Evolutionary conservation across 2,113 vertebrate species (phyloP).

Genomic region (Aphyosemion australe): DNA sequence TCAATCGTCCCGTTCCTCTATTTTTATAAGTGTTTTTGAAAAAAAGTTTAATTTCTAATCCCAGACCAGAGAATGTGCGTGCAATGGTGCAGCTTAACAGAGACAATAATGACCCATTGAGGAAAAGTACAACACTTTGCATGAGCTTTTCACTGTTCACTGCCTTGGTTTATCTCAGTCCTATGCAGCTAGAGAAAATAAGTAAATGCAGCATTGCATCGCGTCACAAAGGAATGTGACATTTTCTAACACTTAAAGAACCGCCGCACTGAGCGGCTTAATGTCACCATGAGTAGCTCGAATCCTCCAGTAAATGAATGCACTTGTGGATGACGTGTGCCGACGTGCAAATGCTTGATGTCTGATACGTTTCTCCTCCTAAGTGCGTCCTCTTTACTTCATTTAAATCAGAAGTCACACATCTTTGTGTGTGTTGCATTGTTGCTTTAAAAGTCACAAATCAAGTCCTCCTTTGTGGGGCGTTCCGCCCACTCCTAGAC

Average conservation of each 20-base stretch:
- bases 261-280: conserved; percentile 5
- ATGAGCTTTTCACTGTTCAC: conserved; percentile 27
- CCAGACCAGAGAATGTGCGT: not conserved
- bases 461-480: conserved; percentile 57
- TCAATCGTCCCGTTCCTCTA: not conserved
- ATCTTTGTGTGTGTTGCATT: conserved; percentile 15
- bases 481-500: conserved; percentile 48
- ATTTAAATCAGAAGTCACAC: conserved; percentile 25
- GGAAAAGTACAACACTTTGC: conserved; percentile 61
- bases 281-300: not conserved
- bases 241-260: conserved; percentile 33
- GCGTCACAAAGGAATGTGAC: conserved; percentile 37
- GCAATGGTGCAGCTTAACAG: conserved; percentile 5
- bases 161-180: not conserved
- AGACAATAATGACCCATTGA: conserved; percentile 18
- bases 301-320: not conserved
- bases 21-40: not conserved
- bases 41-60: not conserved
- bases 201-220: conserved; percentile 18
- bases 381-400: conserved; percentile 3
- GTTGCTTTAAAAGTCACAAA: conserved; percentile 46
- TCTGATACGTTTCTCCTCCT: conserved; percentile 1
- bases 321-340: conserved; percentile 8
- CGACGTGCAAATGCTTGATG: conserved; percentile 9
- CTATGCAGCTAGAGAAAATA: not conserved